Percentiles rank a stretch among this genome's conserved stretches.
These are phyloP conservation scores for Merops nubicus DNA, from an alignment of 2,113 vertebrate genomes.

Conservation along the genomic window DNA sequence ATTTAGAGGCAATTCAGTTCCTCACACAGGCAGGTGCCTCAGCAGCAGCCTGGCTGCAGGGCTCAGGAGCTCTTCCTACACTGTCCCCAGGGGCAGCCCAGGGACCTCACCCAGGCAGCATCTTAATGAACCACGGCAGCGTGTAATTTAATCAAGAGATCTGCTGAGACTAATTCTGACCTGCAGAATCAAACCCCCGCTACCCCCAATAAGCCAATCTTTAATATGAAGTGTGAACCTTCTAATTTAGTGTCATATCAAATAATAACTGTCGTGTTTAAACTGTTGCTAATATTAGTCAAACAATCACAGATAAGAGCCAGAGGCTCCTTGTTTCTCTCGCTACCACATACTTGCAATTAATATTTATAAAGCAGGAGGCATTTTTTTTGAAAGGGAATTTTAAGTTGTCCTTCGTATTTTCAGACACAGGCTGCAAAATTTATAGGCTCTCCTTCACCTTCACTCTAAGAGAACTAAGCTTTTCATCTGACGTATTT, in stretches of 20 bases:
- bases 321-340: constrained; percentile 54
- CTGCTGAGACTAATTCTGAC: not conserved
- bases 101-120: not conserved
- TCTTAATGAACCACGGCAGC: rapidly evolving
- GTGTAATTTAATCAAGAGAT: not conserved
- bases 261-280: constrained; percentile 65
- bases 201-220: not conserved
- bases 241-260: constrained; percentile 62
- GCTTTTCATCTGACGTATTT: not conserved
- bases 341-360: constrained; percentile 49
- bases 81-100: not conserved
- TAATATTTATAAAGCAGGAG: constrained; percentile 76
- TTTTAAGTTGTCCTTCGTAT: constrained; percentile 24
- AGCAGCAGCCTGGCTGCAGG: not conserved
- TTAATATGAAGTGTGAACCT: not conserved
- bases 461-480: not conserved
- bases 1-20: not conserved
- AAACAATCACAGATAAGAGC: constrained; percentile 74
- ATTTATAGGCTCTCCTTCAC: constrained; percentile 59
- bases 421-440: constrained; percentile 54
- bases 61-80: rapidly evolving
- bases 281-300: constrained; percentile 71
- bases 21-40: rapidly evolving
- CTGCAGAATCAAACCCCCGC: not conserved
- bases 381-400: not conserved